Evolutionary conservation across 2,888 invertebrate genomes (phyloP).

Genomic region (Calameuta filiformis): DNA sequence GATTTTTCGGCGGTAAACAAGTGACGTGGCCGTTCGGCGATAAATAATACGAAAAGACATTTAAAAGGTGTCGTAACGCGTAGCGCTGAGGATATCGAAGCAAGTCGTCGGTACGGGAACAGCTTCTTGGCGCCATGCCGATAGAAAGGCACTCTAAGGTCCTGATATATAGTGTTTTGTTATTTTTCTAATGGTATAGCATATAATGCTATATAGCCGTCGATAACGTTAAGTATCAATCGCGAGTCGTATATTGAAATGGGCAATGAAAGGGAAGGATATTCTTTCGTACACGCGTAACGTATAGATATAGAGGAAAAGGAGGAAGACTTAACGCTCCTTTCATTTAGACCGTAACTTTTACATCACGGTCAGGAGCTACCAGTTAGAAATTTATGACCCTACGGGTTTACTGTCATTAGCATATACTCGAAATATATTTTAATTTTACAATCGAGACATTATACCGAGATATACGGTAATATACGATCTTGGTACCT

Average conservation of each 20-base stretch:
- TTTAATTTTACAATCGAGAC: conserved; percentile 35
- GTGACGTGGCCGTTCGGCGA: not conserved
- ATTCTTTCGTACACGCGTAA: not conserved
- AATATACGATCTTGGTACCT: conserved; percentile 31
- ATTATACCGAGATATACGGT: conserved; percentile 23
- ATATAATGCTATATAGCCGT: not conserved
- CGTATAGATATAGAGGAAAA: not conserved
- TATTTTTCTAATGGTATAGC: not conserved
- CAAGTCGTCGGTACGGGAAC: not conserved
- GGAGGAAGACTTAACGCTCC: not conserved
- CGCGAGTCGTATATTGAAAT: not conserved
- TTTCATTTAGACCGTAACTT: not conserved
- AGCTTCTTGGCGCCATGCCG: not conserved
- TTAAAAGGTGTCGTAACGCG: not conserved
- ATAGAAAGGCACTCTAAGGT: not conserved
- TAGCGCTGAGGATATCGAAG: not conserved
- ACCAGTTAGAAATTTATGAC: conserved; percentile 29
- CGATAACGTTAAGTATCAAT: not conserved
- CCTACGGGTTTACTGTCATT: conserved; percentile 32
- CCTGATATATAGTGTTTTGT: not conserved
- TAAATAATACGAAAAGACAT: not conserved
- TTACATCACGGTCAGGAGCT: conserved; percentile 4
- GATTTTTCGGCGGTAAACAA: not conserved
- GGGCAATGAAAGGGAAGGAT: not conserved
- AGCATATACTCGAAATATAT: conserved; percentile 39